A percentile compares a stretch with the other conserved stretches of the same genome.
Conservation (phyloP, 2,888 invertebrate species). For the Rhamnusium bicolor region DNA sequence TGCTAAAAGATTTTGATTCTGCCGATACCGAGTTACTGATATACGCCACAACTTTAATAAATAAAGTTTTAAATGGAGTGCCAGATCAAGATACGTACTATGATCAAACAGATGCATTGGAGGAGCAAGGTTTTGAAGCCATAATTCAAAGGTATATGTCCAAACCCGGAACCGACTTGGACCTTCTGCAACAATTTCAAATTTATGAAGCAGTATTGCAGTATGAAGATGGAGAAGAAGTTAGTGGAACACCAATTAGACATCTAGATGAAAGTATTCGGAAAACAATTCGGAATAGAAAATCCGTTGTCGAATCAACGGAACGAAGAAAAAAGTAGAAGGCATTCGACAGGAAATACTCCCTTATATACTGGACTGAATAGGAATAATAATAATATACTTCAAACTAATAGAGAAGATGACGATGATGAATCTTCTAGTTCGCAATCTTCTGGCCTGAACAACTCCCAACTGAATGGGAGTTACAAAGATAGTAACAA, state of each 20-base stretch:
- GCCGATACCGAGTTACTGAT: conserved; percentile 96
- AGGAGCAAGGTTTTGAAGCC: conserved; percentile 93
- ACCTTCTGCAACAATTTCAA: conserved; percentile 93
- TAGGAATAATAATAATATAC: conserved; percentile 57
- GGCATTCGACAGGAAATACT: conserved; percentile 82
- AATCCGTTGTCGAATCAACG: conserved; percentile 75
- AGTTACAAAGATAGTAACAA: conserved; percentile 75
- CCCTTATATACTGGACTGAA: conserved; percentile 67
- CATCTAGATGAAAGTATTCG: conserved; percentile 80
- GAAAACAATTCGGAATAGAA: conserved; percentile 82
- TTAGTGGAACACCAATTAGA: conserved; percentile 76
- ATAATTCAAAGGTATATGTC: conserved; percentile 92
- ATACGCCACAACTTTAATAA: conserved; percentile 96
- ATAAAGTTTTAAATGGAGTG: conserved; percentile 93
- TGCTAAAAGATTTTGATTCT: conserved; percentile 95
- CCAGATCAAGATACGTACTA: conserved; percentile 98
- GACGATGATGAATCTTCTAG: conserved; percentile 76
- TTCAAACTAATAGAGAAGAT: conserved; percentile 66
- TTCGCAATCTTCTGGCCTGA: conserved; percentile 75
- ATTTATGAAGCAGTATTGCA: conserved; percentile 95
- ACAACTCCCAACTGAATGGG: conserved; percentile 73
- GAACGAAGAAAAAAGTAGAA: conserved; percentile 86
- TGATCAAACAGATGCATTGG: conserved; percentile 95
- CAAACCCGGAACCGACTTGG: conserved; percentile 93
- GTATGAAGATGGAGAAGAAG: conserved; percentile 88